Evolutionary conservation across 1,140 invertebrate species (phyloP), one percentile per base, ranked within the genome.

Genomic region (Maconellicoccus hirsutus): DNA sequence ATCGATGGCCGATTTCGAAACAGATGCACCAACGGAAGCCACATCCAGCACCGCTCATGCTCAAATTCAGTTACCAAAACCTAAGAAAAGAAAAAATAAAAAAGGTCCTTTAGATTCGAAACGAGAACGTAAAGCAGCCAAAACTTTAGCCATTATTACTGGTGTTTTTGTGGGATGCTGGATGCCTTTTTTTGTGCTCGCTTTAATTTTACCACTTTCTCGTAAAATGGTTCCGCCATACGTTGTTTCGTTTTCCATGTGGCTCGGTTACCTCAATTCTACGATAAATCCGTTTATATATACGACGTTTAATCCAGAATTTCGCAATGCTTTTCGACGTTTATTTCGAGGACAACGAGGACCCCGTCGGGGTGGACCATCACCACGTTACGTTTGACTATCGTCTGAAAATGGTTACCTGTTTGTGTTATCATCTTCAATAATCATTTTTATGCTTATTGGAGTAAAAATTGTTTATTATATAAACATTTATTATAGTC

Each of bases 121-220:
- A 76, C 82, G 92, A 22, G 92, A 96, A 77, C 82, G 90, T 42
- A 94, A 96, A 81, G 73, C 93, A 0, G 93, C 92, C 26, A 94
- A 95, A 81, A 96, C 93, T 12, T 80, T 96, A 73, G 92, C 91
- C 69, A 94, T 95, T 72, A 93, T 94, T 71, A 96, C 93, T 0
- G 93, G 93, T 21, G 92, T 91, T 8, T 95, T 95, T 79, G 89
- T 95, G 22, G 85, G 93, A 72, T 96, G 93, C 78, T 96, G 93
- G 93, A 82, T 94, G 71, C 93, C 93, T 4, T 96, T 96, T 80
- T 96, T 96, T 80, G 87, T 95, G 16, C 87, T 93, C 80, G 93
- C 93, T 0, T 80, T 95, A 19, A 81, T 93, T 70, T 86, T 92
- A 84, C 90, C 93, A 0, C 84, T 95, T 39, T 95, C 92, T 61